Evolutionary conservation across 2,888 invertebrate species (phyloP), one percentile per base, ranked within the genome.

Genomic region (Aphidius colemani): DNA sequence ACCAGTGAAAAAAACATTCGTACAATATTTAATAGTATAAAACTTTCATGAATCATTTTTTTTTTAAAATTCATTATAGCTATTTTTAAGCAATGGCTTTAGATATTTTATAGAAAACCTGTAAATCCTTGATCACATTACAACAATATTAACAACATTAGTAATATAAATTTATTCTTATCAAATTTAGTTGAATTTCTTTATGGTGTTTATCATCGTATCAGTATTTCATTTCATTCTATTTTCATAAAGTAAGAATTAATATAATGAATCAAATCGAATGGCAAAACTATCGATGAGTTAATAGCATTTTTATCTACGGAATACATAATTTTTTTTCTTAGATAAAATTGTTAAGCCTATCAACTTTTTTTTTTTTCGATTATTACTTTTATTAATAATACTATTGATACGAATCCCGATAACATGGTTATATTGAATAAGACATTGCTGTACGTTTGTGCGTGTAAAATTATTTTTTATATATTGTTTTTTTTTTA

Each of bases 221-320:
- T 30, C 30, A 30, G 5, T 55, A 63, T 53, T 41, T 68, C 61
- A 64, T 50, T 63, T 63, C 61, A 60, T 61, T 67, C 65, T 63
- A 63, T 65, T 66, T 57, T 18, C 2, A 18, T 18, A 18, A 18
- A 18, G 13, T 18, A 18, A 18, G 13, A 18, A 18, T 18, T 18
- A 18, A 18, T 18, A 18, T 18, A 30, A 30, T 30, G 5, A 30
- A 30, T 30, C 13, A 30, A 30, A 30, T 30, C 30, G 64, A 67
- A 69, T 61, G 51, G 61, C 65, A 50, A 69, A 69, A 67, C 66
- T 57, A 64, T 46, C 18, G 50, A 57, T 53, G 62, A 63, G 64
- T 64, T 63, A 66, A 30, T 30, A 53, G 62, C 59, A 59, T 43
- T 62, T 64, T 64, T 64, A 67, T 53, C 69, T 66, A 70, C 67